Evolutionary conservation across 1,140 invertebrate genomes (phyloP), one percentile per base, ranked within the genome.

Genomic region (Drosophila watanabei): DNA sequence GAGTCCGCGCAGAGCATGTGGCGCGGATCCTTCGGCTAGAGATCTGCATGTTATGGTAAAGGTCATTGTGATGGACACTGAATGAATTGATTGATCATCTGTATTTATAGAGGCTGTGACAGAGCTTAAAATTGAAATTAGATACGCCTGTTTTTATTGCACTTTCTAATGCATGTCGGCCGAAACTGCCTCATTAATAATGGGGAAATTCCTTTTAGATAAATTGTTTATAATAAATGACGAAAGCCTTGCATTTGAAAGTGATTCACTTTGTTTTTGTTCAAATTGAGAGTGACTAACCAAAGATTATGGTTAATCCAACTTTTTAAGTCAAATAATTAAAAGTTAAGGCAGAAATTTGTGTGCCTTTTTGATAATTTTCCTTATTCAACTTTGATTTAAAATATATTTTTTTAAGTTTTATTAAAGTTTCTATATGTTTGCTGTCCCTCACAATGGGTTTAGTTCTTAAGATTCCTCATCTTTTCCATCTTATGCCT

Each of bases 1-100:
- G 28, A 7, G 16, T 70, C 16, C 20, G 20, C 58, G 76, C 51
- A 66, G 20, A 43, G 78, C 85, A 76, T 60, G 46, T 62, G 78
- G 81, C 78, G 75, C 28, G 45, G 24, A 20, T 35, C 37, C 48
- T 45, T 69, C 35, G 77, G 60, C 60, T 75, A 70, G 51, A 71
- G 69, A 28, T 87, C 77, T 88, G 72, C 68, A 80, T 77, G 79
- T 54, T 39, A 54, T 52, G 65, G 65, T 59, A 59, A 70, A 20
- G 24, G 14, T 43, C 54, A 65, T 41, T 43, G 24, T 20, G 59
- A 10, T 39, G 39, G 58, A 32, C 56, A 3, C 2, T 16, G 33
- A 56, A 24, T 39, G 5, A 24, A 4, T 60, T 32, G 18, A 33
- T 61, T 24, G 7, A 28, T 33, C 63, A 62, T 65, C 30, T 16